A percentile compares a stretch with the other conserved stretches of the same genome.
phyloP scores from a whole-genome alignment of 2,113 vertebrate genomes.

The Alectura lathami region DNA sequence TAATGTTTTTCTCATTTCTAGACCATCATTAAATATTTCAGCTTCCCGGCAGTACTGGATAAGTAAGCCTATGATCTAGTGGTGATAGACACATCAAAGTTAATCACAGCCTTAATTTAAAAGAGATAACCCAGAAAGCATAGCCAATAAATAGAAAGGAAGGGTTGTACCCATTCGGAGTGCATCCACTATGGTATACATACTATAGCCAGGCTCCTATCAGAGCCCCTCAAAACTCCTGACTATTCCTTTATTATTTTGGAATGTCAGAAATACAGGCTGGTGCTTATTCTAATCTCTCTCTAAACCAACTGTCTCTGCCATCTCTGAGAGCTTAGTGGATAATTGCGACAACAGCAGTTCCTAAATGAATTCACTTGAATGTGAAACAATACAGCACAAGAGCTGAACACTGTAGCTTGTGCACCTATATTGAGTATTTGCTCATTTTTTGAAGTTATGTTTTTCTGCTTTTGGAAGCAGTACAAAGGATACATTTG shows the following conservation, averaged over 20 bases:
- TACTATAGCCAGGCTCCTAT: background rate
- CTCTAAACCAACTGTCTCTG: background rate
- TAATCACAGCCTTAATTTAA: slow-evolving; percentile 36
- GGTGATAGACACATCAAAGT: slow-evolving; percentile 62
- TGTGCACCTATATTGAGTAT: background rate
- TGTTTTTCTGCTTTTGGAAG: slow-evolving; percentile 13
- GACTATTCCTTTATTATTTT: background rate
- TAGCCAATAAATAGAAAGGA: background rate
- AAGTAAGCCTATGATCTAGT: slow-evolving; percentile 33
- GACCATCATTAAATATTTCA: slow-evolving; percentile 44
- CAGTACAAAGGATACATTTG: slow-evolving; percentile 13
- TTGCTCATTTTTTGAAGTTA: background rate
- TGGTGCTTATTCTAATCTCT: background rate
- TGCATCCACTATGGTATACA: background rate
- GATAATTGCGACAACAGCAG: background rate
- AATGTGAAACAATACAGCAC: background rate
- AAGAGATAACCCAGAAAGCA: slow-evolving; percentile 34
- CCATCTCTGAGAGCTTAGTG: background rate
- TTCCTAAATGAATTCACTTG: background rate
- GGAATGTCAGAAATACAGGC: background rate
- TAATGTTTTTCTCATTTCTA: slow-evolving; percentile 21
- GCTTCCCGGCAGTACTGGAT: slow-evolving; percentile 3
- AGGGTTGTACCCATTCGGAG: background rate
- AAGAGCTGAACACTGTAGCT: background rate
- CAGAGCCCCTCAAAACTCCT: background rate